Conservation (phyloP, 2,113 vertebrate species). For the Leptodactylus fuscus region DNA sequence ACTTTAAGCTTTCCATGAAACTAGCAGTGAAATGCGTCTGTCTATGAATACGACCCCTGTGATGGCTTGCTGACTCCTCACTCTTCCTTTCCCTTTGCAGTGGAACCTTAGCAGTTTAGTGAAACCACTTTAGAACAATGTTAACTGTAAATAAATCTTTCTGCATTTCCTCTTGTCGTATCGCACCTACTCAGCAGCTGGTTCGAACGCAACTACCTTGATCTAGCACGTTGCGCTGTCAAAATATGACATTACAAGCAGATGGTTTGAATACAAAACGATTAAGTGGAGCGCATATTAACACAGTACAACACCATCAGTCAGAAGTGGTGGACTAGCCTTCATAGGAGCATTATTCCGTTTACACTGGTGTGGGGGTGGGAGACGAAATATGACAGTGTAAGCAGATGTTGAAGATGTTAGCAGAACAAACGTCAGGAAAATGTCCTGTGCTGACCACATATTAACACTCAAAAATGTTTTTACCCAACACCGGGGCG, state of each 20-base stretch:
- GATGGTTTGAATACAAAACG: conserved; percentile 52
- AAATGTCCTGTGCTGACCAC: conserved; percentile 39
- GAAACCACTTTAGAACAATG: conserved; percentile 53
- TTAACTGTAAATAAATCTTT: conserved; percentile 53
- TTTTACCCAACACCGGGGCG: conserved; percentile 27
- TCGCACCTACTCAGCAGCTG: conserved; percentile 54
- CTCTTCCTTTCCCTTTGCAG: neutral
- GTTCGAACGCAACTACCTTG: neutral
- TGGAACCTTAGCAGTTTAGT: conserved; percentile 31
- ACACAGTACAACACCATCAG: conserved; percentile 32
- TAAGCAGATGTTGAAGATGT: conserved; percentile 53
- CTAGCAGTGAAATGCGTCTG: neutral
- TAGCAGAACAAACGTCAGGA: conserved; percentile 31
- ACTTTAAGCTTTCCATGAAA: neutral
- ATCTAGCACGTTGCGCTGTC: conserved; percentile 40
- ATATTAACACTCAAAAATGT: conserved; percentile 52
- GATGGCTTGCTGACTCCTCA: conserved; percentile 26
- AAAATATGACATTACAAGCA: conserved; percentile 54
- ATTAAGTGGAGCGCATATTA: conserved; percentile 38
- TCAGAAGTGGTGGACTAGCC: neutral
- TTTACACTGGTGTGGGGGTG: conserved; percentile 23
- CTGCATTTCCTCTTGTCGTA: conserved; percentile 52
- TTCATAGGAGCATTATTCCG: conserved; percentile 25
- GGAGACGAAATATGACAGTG: conserved; percentile 33
- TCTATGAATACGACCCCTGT: conserved; percentile 28